Conservation (phyloP, 2,888 invertebrate genomes). For the Drosophila fungiperda region DNA sequence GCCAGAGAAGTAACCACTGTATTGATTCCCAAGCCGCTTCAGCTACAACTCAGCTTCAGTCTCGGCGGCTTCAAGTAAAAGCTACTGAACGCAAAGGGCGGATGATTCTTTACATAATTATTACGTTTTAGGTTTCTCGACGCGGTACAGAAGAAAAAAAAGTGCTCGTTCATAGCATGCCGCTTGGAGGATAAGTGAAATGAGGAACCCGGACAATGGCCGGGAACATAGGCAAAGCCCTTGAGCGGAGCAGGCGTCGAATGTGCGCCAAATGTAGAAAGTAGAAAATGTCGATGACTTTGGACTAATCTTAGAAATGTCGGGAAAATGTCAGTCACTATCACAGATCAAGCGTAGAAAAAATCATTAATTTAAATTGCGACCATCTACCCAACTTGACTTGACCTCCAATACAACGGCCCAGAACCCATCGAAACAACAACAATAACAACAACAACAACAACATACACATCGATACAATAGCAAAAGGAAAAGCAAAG, state of each 20-base stretch:
- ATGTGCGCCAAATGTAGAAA: constrained; percentile 67
- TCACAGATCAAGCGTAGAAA: constrained; percentile 81
- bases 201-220: constrained; percentile 43
- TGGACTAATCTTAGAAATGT: constrained; percentile 74
- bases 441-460: constrained; percentile 33
- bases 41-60: constrained; percentile 20
- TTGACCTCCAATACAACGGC: constrained; percentile 44
- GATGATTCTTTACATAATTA: constrained; percentile 74
- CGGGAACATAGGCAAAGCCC: constrained; percentile 1
- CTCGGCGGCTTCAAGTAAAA: constrained; percentile 56
- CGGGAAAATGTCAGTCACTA: constrained; percentile 78
- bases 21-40: constrained; percentile 58
- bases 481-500: constrained; percentile 40
- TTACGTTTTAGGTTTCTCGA: constrained; percentile 61
- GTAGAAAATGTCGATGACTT: constrained; percentile 74
- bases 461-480: constrained; percentile 32
- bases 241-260: constrained; percentile 25
- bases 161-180: constrained; percentile 64
- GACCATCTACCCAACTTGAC: constrained; percentile 74
- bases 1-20: constrained; percentile 23
- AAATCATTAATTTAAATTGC: constrained; percentile 83
- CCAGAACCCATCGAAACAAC: constrained; percentile 56
- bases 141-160: constrained; percentile 57
- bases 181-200: constrained; percentile 64
- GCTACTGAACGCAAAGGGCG: constrained; percentile 63